A percentile compares a stretch with the other conserved stretches of the same genome.
Conservation (phyloP, 2,113 vertebrate species). For the Mixornis gularis region DNA sequence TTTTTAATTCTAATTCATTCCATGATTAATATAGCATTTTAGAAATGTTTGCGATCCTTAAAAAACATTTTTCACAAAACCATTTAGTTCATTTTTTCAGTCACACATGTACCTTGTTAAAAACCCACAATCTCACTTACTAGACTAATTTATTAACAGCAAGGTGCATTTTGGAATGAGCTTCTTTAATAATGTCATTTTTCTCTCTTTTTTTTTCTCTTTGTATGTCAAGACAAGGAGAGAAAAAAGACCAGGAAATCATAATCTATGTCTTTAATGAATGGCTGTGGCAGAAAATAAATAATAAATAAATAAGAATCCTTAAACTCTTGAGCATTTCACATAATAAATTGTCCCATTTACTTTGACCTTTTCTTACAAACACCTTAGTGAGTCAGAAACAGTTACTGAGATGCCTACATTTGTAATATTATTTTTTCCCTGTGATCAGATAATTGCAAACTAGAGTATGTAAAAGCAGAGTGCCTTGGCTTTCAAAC, state of each 20-base stretch:
- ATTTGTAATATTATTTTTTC: not conserved
- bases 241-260: not conserved
- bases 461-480: not conserved
- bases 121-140: not conserved
- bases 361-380: not conserved
- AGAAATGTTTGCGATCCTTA: not conserved
- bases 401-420: not conserved
- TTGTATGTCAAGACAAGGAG: not conserved
- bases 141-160: not conserved
- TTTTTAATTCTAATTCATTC: not conserved
- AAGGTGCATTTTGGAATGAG: not conserved
- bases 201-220: not conserved
- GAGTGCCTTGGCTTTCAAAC: not conserved
- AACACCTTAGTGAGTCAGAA: not conserved
- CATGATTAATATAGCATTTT: not conserved
- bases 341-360: not conserved
- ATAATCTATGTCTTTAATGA: not conserved
- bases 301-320: not conserved
- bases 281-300: not conserved
- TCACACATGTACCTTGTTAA: not conserved
- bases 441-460: not conserved
- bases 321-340: not conserved
- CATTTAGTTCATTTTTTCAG: not conserved
- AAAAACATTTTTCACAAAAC: not conserved
- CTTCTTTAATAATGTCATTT: not conserved